Conservation (phyloP, 1,140 invertebrate species). For the Orussus abietinus region DNA sequence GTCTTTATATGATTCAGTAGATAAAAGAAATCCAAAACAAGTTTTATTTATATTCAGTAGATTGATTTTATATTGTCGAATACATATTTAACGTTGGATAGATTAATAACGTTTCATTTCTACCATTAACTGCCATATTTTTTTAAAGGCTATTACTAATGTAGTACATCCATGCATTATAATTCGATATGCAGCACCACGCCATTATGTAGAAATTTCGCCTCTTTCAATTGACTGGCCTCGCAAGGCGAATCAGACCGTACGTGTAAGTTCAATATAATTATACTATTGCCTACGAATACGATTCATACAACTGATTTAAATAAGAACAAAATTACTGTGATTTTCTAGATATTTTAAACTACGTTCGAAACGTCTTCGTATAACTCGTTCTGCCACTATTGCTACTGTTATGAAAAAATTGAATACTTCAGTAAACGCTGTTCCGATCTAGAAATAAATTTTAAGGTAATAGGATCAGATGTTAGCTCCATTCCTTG, state of each 20-base stretch:
- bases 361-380: too few species aligned
- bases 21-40: too few species aligned
- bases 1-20: too few species aligned
- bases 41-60: conserved; percentile 24
- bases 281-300: neutral
- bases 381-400: too few species aligned
- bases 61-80: conserved; percentile 29
- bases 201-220: conserved; percentile 12
- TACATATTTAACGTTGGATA: conserved; percentile 20
- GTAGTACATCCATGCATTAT: conserved; percentile 19
- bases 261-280: neutral
- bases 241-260: conserved; percentile 3
- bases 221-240: conserved; percentile 10
- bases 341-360: too few species aligned
- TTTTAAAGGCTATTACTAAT: conserved; percentile 20
- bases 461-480: neutral
- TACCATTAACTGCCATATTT: conserved; percentile 35
- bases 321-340: too few species aligned
- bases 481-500: neutral
- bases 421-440: too few species aligned
- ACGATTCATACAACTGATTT: neutral
- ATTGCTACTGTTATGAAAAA: too few species aligned
- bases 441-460: neutral
- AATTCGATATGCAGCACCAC: conserved; percentile 9
- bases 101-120: conserved; percentile 25